Percentiles rank a stretch among this genome's conserved stretches.
Evolutionary conservation across 37 sponge, comb jelly and placozoan genomes (phyloP).

Genomic region (Ianthella basta): DNA sequence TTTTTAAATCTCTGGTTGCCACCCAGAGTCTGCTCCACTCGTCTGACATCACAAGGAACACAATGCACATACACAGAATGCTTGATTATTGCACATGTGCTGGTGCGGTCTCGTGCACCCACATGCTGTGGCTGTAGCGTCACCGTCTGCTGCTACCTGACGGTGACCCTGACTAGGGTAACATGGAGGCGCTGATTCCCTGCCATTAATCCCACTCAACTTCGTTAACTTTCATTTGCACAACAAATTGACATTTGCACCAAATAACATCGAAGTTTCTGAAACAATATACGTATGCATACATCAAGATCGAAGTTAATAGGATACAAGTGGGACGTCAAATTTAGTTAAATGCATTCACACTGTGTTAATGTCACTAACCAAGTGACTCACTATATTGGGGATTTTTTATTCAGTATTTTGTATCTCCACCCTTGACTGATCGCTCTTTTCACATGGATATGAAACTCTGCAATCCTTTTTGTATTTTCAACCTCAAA

Average conservation of each 20-base stretch:
- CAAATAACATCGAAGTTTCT: not conserved
- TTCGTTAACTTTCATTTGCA: too few species aligned
- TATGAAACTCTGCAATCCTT: constrained; percentile 17
- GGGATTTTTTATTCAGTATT: constrained; percentile 6
- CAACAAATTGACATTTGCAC: not conserved
- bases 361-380: constrained; percentile 24
- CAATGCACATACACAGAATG: too few species aligned
- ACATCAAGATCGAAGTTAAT: constrained; percentile 1
- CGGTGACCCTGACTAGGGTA: too few species aligned
- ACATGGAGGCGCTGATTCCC: too few species aligned
- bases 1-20: too few species aligned
- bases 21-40: too few species aligned
- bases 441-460: constrained; percentile 18
- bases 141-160: too few species aligned
- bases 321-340: not conserved
- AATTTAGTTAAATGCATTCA: constrained; percentile 26
- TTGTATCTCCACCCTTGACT: constrained; percentile 1
- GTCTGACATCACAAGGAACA: too few species aligned
- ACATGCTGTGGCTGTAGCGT: too few species aligned
- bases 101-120: too few species aligned
- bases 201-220: too few species aligned
- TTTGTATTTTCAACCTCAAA: constrained; percentile 24
- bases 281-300: not conserved
- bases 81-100: too few species aligned
- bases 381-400: constrained; percentile 6